Evolutionary conservation across 2,888 invertebrate species (phyloP), one percentile per base, ranked within the genome.

Genomic region (Bugula neritina): DNA sequence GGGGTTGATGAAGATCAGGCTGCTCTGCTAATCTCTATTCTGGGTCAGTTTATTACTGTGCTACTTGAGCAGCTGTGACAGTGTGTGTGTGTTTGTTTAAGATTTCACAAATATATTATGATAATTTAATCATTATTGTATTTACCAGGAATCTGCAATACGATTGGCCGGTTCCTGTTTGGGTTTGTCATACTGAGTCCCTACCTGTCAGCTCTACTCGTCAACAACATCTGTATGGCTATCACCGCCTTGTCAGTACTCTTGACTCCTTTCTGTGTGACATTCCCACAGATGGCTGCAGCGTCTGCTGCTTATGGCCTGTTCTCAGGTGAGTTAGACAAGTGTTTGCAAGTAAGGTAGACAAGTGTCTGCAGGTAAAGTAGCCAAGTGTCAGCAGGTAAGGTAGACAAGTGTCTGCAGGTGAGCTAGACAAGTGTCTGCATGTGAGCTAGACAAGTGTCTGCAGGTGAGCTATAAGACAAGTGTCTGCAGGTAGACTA

Each of bases 211-310:
- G 91, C 95, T 0, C 85, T 98, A 13, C 87, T 92, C 84, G 87
- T 98, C 71, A 96, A 96, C 85, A 98, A 97, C 82, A 85, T 92
- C 25, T 93, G 94, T 0, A 87, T 98, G 74, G 90, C 93, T 0
- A 85, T 92, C 13, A 93, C 93, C 13, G 98, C 96, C 21, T 79
- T 94, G 17, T 90, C 91, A 21, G 93, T 95, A 13, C 89, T 91
- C 5, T 79, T 90, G 72, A 92, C 91, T 54, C 96, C 96, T 0
- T 89, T 94, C 81, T 94, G 94, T 84, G 85, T 87, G 74, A 87
- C 89, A 0, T 95, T 92, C 80, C 86, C 87, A 10, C 86, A 90
- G 71, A 92, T 92, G 80, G 89, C 94, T 25, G 2, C 31, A 34
- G 31, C 63, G 5, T 10, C 17, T 10, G 43, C 43, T 43, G 17